Percentiles rank a stretch among this genome's conserved stretches.
Evolutionary conservation across 2,888 invertebrate species (phyloP).

Genomic region (Calameuta pallipes): DNA sequence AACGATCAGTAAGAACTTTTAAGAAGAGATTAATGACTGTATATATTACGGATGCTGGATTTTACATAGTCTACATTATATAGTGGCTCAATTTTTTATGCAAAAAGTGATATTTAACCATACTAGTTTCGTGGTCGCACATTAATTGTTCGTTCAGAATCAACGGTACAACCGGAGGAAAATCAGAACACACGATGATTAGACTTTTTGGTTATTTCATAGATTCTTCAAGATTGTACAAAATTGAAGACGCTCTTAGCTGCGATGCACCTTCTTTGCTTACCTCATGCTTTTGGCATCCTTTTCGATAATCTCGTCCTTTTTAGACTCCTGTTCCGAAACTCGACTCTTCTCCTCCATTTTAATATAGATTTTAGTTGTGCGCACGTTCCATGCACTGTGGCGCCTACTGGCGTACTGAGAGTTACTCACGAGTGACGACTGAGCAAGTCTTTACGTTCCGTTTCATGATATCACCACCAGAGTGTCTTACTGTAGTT

Average conservation of each 20-base stretch:
- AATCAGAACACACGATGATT: neutral
- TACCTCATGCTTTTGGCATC: conserved; percentile 69
- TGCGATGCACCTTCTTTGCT: conserved; percentile 1
- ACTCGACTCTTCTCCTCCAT: conserved; percentile 67
- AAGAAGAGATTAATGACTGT: neutral
- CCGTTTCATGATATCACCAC: neutral
- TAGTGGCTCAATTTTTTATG: neutral
- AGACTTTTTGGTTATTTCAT: neutral
- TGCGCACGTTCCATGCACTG: conserved; percentile 28
- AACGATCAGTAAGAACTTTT: neutral
- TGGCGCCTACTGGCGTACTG: conserved; percentile 25
- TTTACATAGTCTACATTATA: neutral
- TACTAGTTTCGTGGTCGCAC: neutral
- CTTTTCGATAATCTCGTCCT: conserved; percentile 67
- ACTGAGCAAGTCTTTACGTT: neutral
- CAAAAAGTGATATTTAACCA: neutral
- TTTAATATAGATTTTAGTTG: conserved; percentile 61
- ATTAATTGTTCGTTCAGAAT: neutral
- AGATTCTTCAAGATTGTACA: neutral
- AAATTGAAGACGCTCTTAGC: neutral
- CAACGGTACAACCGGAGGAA: neutral
- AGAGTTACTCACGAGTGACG: neutral
- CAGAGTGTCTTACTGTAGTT: neutral
- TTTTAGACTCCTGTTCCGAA: conserved; percentile 66
- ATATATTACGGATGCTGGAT: neutral